These are phyloP conservation scores for Colletes collaris DNA, from an alignment of 2,888 invertebrate genomes.

Conservation along the genomic window DNA sequence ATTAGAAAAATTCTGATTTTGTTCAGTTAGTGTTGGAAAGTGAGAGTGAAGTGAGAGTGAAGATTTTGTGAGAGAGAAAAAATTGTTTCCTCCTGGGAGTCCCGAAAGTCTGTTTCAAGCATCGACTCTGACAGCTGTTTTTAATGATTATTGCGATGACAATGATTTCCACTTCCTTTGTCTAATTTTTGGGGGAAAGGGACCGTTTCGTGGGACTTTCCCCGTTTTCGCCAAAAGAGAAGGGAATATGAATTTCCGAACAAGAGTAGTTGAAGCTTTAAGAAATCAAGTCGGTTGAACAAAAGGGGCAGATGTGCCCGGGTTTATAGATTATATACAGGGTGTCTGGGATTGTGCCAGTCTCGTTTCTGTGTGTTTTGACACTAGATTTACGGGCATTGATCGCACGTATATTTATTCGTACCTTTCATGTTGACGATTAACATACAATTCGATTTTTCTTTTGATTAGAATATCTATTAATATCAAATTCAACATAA, in stretches of 20 bases:
- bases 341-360: conserved; percentile 47
- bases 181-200: background rate
- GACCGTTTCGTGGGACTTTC: background rate
- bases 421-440: no score
- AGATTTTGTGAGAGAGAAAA: no score
- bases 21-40: no score
- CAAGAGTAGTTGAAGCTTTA: conserved; percentile 39
- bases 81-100: background rate
- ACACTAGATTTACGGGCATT: no score
- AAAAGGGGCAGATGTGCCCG: conserved; percentile 28
- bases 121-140: background rate
- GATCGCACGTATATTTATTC: no score
- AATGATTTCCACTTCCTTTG: conserved; percentile 30
- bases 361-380: background rate
- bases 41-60: no score
- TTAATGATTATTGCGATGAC: conserved; percentile 21
- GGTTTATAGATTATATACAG: conserved; percentile 50
- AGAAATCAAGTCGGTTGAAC: conserved; percentile 30
- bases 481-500: no score
- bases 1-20: no score
- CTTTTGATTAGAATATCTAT: no score
- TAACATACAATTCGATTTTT: no score
- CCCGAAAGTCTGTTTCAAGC: background rate
- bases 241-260: conserved; percentile 13
- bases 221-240: conserved; percentile 4